Percentiles rank a stretch among this genome's conserved stretches.
These are phyloP conservation scores for Porites cylindrica DNA, from an alignment of 92 coral and sea anemone genomes.

Conservation along the genomic window DNA sequence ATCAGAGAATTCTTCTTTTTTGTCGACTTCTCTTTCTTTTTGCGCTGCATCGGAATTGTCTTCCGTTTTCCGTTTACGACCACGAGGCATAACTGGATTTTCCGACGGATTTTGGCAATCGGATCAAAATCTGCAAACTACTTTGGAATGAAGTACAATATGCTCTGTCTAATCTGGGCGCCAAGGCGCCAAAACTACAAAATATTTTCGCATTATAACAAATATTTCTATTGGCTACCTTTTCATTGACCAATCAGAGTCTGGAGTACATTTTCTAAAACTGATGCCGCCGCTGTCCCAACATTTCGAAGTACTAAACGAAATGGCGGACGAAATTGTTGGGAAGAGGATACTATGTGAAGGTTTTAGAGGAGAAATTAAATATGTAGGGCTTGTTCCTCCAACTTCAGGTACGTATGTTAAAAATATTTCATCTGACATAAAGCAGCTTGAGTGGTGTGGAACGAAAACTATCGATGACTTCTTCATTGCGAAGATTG, in stretches of 20 bases:
- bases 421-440: neutral
- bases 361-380: slow-evolving; percentile 86
- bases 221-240: slow-evolving; percentile 43
- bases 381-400: slow-evolving; percentile 86
- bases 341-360: slow-evolving; percentile 87
- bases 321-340: slow-evolving; percentile 82
- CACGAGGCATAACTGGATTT: slow-evolving; percentile 37
- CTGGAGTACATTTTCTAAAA: neutral
- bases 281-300: slow-evolving; percentile 34
- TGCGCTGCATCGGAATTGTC: neutral
- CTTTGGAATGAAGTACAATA: too few species aligned
- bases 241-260: slow-evolving; percentile 45
- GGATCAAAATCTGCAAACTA: too few species aligned
- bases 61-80: slow-evolving; percentile 36
- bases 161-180: too few species aligned
- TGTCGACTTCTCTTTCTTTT: neutral
- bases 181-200: slow-evolving; percentile 52
- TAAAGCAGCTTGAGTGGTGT: neutral
- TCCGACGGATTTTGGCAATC: slow-evolving; percentile 18
- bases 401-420: slow-evolving; percentile 76
- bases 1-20: neutral
- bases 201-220: neutral
- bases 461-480: neutral
- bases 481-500: neutral
- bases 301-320: slow-evolving; percentile 24